Evolutionary conservation across 2,888 invertebrate genomes (phyloP), one percentile per base, ranked within the genome.

Genomic region (Tetragonisca angustula): DNA sequence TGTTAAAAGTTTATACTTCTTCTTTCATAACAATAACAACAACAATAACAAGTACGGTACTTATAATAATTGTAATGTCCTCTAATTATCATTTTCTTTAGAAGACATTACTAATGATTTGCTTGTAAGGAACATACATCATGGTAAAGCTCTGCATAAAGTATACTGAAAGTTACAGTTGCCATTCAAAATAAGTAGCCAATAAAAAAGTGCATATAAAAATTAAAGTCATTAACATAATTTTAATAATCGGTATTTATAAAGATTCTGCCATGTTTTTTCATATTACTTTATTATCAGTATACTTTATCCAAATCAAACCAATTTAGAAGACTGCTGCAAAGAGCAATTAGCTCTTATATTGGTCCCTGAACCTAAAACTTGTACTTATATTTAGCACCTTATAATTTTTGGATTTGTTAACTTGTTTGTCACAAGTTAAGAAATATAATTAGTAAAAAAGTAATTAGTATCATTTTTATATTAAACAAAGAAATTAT

Each of bases 291-390:
- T 78, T 61, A 43, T 71, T 59, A 84, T 84, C 81, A 81, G 82
- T 86, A 87, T 84, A 85, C 83, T 88, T 88, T 76, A 88, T 67
- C 84, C 82, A 85, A 87, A 84, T 83, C 74, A 80, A 80, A 88
- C 73, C 74, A 86, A 88, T 80, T 86, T 77, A 81, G 54, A 88
- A 79, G 62, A 79, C 84, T 87, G 77, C 85, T 82, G 83, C 86
- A 81, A 71, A 82, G 85, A 87, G 78, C 87, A 86, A 87, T 88
- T 89, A 86, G 84, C 85, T 85, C 81, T 81, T 86, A 68, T 69
- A 81, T 90, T 92, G 92, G 91, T 91, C 91, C 93, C 92, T 92
- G 92, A 92, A 92, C 92, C 92, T 81, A 89, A 88, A 84, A 86
- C 76, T 90, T 90, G 87, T 89, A 89, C 84, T 83, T 88, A 84